Base-by-base conservation (phyloP, 2,888 invertebrate species). In the Microchrysa polita region DNA sequence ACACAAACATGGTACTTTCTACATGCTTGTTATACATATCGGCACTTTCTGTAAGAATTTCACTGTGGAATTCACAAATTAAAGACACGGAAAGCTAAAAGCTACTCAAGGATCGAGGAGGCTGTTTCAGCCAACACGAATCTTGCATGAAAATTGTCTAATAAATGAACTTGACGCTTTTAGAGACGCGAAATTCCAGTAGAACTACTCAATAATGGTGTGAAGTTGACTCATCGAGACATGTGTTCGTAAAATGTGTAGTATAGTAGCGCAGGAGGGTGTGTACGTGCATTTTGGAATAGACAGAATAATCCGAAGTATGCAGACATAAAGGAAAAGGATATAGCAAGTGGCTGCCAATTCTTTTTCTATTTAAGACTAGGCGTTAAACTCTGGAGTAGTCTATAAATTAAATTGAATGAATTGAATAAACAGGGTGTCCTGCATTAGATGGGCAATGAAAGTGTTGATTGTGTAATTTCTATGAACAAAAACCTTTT, bases 121-220 rank as follows among this genome's bases (percentile, higher is more conserved):
- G 73, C 67, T 65, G 71, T 75, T 73, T 75, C 65, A 73, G 27
- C 65, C 63, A 75, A 73, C 73, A 75, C 72, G 71, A 67, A 73
- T 42, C 75, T 75, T 71, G 75, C 72, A 75, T 75, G 75, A 75
- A 75, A 73, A 75, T 73, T 75, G 34, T 65, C 73, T 73, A 60
- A 73, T 69, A 52, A 53, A n/a, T 63, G 52, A 22, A 61, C 22
- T 44, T 59, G 34, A 14, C n/a, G 22, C 59, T 59, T 48, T 48
- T n/a, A n/a, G n/a, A 57, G 27, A 34, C 27, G 27, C 27, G 27
- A 7, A 34, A 34, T 34, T 34, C 27, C 57, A 57, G 18, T 10
- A 57, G 22, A 18, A 34, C 27, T 22, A 16, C 18, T 22, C 22
- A 57, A 18, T 18, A 18, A 16, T 10, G n/a, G n/a, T n/a, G n/a